Conservation (phyloP, 2,888 invertebrate species). For the Melinaea menophilus region DNA sequence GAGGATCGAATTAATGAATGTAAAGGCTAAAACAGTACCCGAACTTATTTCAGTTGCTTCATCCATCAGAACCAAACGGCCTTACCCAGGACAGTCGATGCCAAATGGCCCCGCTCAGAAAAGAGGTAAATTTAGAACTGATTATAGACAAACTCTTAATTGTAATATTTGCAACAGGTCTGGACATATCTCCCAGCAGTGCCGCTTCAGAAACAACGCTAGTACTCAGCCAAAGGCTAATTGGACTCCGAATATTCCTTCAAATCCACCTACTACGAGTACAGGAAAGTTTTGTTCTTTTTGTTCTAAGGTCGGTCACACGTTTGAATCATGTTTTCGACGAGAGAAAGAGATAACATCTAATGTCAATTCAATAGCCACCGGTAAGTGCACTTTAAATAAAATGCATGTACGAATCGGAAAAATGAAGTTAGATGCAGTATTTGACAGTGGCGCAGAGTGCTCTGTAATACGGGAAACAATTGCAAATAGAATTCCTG, state of each 20-base stretch:
- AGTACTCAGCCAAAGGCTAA: slow-evolving; percentile 1
- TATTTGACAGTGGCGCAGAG: slow-evolving; percentile 39
- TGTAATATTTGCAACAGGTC: slow-evolving; percentile 8
- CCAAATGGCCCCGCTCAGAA: background rate
- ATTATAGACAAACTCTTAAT: background rate
- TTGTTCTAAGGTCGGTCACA: slow-evolving; percentile 33
- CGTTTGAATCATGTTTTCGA: slow-evolving; percentile 33
- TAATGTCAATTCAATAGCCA: slow-evolving; percentile 32
- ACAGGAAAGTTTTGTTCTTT: slow-evolving; percentile 22
- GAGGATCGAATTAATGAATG: slow-evolving; percentile 27
- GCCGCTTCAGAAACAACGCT: background rate
- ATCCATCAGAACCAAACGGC: slow-evolving; percentile 6
- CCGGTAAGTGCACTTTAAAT: slow-evolving; percentile 25
- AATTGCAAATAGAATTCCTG: slow-evolving; percentile 28
- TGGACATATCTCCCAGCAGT: slow-evolving; percentile 3
- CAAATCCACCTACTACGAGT: background rate
- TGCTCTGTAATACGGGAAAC: slow-evolving; percentile 35
- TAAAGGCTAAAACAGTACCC: slow-evolving; percentile 17
- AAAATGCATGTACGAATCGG: slow-evolving; percentile 19
- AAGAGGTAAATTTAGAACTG: background rate
- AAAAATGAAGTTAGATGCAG: slow-evolving; percentile 14
- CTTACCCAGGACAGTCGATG: background rate
- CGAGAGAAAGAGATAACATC: slow-evolving; percentile 30
- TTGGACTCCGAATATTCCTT: background rate
- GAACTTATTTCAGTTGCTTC: slow-evolving; percentile 24